Evolutionary conservation across 2,113 vertebrate species (phyloP), one percentile per base, ranked within the genome.

Genomic region (Scomber scombrus): DNA sequence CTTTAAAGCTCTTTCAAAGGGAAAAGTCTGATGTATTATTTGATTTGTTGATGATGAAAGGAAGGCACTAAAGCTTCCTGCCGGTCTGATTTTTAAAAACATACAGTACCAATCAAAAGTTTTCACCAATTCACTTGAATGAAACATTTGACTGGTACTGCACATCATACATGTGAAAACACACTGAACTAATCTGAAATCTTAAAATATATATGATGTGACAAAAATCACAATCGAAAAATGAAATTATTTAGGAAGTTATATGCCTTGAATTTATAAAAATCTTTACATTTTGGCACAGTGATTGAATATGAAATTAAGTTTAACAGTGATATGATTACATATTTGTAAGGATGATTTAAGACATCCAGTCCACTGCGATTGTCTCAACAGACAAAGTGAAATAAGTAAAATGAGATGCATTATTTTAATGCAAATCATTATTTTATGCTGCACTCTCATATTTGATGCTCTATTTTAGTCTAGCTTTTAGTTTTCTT

Each of bases 1-100:
- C 70, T 80, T 78, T 60, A 54, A 58, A 70, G 77, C 54, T 64
- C 26, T 23, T 80, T 82, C 45, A 71, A 71, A 74, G 57, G 31
- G n/a, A 69, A 71, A 54, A 60, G n/a, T 63, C 12, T 11, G 43
- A 14, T 60, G 51, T 69, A 21, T 19, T 70, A 46, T 77, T 68
- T 82, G 72, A 80, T 15, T 1, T 69, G 56, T 47, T 5, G 19
- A 31, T 70, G 18, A 12, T 75, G 21, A 69, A 67, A 56, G 26
- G 34, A 58, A 66, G 18, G 19, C 65, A 54, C 31, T 11, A 50
- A 66, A 85, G 61, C 45, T 19, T 66, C 43, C 29, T 47, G n/a
- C 8, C 13, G 21, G 13, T 21, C 40, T 56, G 26, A 57, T 34
- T 56, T 31, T 40, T 45, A 57, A 85, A 63, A 63, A 34, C 14